phyloP scores from a whole-genome alignment of 2,113 vertebrate species.

The Trinectes maculatus region DNA sequence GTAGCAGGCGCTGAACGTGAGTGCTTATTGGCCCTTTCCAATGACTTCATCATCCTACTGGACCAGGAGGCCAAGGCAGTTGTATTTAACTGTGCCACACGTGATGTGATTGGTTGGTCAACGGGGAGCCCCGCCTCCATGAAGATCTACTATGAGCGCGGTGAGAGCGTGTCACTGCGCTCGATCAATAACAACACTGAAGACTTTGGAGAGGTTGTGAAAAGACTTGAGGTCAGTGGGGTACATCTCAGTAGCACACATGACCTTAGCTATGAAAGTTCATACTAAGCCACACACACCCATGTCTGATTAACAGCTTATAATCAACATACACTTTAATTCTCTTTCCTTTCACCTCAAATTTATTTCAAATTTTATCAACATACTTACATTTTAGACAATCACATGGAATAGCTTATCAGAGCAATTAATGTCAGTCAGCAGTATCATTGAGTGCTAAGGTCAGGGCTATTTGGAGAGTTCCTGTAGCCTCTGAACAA shows the following conservation, averaged over 20 bases:
- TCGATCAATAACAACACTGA: constrained; percentile 90
- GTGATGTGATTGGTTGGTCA: constrained; percentile 96
- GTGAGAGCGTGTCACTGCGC: constrained; percentile 92
- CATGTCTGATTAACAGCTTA: constrained; percentile 10
- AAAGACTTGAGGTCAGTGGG: constrained; percentile 91
- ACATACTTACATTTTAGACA: constrained; percentile 2
- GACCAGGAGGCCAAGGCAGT: constrained; percentile 92
- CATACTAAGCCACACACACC: not conserved
- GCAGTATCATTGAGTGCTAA: not conserved
- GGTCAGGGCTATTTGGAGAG: not conserved
- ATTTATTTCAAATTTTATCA: not conserved
- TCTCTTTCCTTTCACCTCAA: not conserved
- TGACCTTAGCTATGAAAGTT: no score
- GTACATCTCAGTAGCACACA: constrained; percentile 16
- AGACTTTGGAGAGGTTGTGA: constrained; percentile 95
- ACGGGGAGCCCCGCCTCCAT: constrained; percentile 88
- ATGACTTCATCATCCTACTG: constrained; percentile 91
- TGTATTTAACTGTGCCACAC: constrained; percentile 94
- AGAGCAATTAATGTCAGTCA: not conserved
- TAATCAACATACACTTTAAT: constrained; percentile 16
- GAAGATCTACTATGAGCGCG: constrained; percentile 95
- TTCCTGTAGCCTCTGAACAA: not conserved
- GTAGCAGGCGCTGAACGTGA: constrained; percentile 90
- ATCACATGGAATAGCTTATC: not conserved
- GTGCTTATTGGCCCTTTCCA: constrained; percentile 91